These are phyloP conservation scores for Girardinus metallicus DNA, from an alignment of 2,797 vertebrate species.

Conservation along the genomic window DNA sequence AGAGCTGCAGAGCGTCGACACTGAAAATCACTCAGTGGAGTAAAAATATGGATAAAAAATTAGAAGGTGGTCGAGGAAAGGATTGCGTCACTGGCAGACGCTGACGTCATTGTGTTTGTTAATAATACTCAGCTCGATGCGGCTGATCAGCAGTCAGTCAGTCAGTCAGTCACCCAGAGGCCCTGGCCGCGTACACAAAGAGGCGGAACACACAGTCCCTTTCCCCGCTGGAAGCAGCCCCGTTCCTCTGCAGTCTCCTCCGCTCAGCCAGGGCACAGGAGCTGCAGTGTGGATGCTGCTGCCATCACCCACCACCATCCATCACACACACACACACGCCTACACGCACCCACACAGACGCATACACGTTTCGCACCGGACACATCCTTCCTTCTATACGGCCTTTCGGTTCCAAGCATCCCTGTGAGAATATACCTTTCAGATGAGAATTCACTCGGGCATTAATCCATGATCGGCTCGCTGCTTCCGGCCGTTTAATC, in stretches of 20 bases:
- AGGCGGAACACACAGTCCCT: constrained; percentile 30
- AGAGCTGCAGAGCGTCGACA: background rate
- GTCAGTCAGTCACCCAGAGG: constrained; percentile 30
- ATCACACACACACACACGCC: constrained; percentile 34
- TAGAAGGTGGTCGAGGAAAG: constrained; percentile 5
- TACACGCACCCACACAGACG: constrained; percentile 16
- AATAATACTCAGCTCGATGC: constrained; percentile 75
- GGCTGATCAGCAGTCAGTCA: constrained; percentile 55
- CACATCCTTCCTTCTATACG: constrained; percentile 17
- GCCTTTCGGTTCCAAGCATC: constrained; percentile 32
- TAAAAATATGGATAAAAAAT: constrained; percentile 3
- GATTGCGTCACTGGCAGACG: constrained; percentile 69
- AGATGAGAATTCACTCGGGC: constrained; percentile 56
- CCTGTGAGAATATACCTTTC: constrained; percentile 69
- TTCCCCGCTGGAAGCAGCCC: constrained; percentile 4
- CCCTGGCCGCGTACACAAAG: constrained; percentile 59
- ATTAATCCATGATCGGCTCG: constrained; percentile 79
- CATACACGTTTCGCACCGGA: constrained; percentile 12
- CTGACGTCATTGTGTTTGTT: constrained; percentile 74
- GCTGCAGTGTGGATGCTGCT: constrained; percentile 53
- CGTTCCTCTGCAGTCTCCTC: constrained; percentile 14
- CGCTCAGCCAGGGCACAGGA: constrained; percentile 4
- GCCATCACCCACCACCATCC: constrained; percentile 37
- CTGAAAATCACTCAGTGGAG: background rate
- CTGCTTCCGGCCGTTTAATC: constrained; percentile 49